A percentile compares a stretch with the other conserved stretches of the same genome.
Evolutionary conservation across 2,113 vertebrate species (phyloP).

Genomic region (Sander vitreus): DNA sequence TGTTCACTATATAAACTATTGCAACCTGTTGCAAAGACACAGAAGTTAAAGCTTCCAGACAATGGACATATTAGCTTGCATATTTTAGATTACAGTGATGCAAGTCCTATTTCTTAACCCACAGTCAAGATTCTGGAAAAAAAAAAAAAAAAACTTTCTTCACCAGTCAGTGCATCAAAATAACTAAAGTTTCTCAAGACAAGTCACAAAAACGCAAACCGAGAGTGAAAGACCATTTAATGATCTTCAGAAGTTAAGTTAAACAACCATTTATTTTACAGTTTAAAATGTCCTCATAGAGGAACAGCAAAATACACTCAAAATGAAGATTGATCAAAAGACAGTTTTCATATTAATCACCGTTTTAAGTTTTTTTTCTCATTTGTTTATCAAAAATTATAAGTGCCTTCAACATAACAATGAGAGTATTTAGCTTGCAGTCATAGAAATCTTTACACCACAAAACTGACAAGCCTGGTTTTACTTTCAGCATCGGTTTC

Average conservation of each 20-base stretch:
- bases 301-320: slow-evolving; percentile 87
- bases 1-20: not conserved
- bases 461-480: slow-evolving; percentile 76
- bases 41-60: not conserved
- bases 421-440: slow-evolving; percentile 68
- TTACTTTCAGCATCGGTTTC: slow-evolving; percentile 83
- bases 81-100: not conserved
- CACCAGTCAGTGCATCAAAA: not conserved
- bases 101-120: not conserved
- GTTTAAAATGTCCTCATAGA: slow-evolving; percentile 89
- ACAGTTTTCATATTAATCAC: slow-evolving; percentile 82
- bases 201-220: slow-evolving; percentile 50
- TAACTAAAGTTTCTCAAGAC: slow-evolving; percentile 11
- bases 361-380: slow-evolving; percentile 69
- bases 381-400: slow-evolving; percentile 77
- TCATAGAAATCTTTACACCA: slow-evolving; percentile 74
- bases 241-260: slow-evolving; percentile 86
- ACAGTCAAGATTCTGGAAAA: not conserved
- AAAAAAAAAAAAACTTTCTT: not conserved
- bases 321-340: slow-evolving; percentile 84
- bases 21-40: not conserved
- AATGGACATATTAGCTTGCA: not conserved
- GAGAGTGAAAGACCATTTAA: slow-evolving; percentile 85
- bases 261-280: slow-evolving; percentile 87
- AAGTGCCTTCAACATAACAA: slow-evolving; percentile 86